Base-by-base conservation (phyloP, 53 echinoderm and acorn worm genomes). In the Patiria pectinifera region DNA sequence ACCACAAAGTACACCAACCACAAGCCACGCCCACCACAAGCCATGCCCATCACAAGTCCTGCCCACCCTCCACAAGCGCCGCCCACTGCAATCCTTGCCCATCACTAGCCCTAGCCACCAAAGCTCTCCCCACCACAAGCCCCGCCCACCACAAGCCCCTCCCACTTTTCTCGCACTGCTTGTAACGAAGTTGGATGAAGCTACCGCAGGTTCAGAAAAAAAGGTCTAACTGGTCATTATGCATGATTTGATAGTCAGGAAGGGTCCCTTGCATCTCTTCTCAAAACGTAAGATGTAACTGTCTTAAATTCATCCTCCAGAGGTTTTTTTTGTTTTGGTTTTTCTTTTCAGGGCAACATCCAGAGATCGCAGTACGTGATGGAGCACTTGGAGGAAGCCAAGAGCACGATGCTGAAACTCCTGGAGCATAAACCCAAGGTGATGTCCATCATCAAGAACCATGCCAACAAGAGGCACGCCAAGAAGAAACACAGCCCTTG, bases 391-490 rank as follows among this genome's bases (percentile, higher is more conserved):
- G 96, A 95, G 62, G 99, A 97, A 90, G 97, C 99, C 59, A 94
- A 96, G 89, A 91, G 82, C 62, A 96, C 95, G 13, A 95, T 99
- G 84, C 87, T 95, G 59, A 99, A 97, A 82, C 91, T 99, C 80
- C 83, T 99, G 49, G 99, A 99, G 44, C 99, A 99, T 91, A 97
- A 97, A 91, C 96, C 95, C 72, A 99, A 99, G 83, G 99, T 99
- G 44, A 93, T 97, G 48, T 90, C 92, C n/a, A 96, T 99, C 76
- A 92, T 99, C 69, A 99, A 99, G 93, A 99, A 96, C 75, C 99
- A 99, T 72, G 97, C 97, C 59, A 99, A 99, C 92, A 99, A 99
- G 78, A 90, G 99, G 53, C 96, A 96, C 61, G 96, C 97, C 89
- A 99, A 99, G 93, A 99, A 99, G 93, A 99, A 99, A 75, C 94